A percentile compares a stretch with the other conserved stretches of the same genome.
These are phyloP conservation scores for Bombyx huttoni DNA, from an alignment of 2,888 invertebrate genomes.

Conservation along the genomic window DNA sequence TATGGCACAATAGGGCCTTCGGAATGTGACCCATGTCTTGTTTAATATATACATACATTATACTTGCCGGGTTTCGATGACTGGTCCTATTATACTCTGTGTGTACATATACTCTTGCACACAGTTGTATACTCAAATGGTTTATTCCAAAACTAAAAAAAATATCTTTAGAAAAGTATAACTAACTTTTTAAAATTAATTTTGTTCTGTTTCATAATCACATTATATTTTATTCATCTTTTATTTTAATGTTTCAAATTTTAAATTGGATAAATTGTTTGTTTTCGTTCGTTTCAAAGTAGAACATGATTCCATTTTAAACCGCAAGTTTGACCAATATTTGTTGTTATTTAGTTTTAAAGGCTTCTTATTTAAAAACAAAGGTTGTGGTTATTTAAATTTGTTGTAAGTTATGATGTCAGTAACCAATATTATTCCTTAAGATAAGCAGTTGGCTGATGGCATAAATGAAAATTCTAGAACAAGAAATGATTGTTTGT, in stretches of 20 bases:
- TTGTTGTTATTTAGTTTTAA: not conserved
- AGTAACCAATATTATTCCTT: not conserved
- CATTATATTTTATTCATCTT: no score
- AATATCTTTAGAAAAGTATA: no score
- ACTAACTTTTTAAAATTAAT: no score
- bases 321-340: not conserved
- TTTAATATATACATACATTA: constrained; percentile 20
- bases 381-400: not conserved
- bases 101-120: no score
- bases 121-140: no score
- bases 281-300: not conserved
- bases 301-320: not conserved
- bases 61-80: constrained; percentile 2
- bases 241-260: not conserved
- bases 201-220: no score
- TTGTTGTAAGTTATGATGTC: not conserved
- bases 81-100: no score
- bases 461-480: not conserved
- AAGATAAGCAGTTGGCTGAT: not conserved
- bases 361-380: not conserved
- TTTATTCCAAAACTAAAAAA: no score
- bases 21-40: constrained; percentile 58
- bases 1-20: constrained; percentile 53
- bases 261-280: not conserved
- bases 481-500: no score